phyloP scores from a whole-genome alignment of 2,888 invertebrate genomes.

The Zonitis immaculata region DNA sequence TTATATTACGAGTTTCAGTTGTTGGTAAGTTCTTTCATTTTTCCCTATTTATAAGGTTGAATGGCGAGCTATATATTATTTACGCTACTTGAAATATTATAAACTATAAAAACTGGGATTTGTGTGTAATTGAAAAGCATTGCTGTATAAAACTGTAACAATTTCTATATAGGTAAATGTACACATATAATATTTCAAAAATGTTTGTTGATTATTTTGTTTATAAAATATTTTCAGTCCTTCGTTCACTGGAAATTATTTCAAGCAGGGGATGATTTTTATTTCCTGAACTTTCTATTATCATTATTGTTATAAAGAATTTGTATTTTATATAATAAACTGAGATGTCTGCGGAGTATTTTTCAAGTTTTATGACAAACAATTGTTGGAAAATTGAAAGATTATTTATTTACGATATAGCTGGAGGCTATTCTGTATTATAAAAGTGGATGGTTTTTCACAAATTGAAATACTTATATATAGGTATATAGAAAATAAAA shows the following conservation, averaged over 20 bases:
- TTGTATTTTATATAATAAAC: not conserved
- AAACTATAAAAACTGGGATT: slow-evolving; percentile 28
- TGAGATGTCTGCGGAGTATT: not conserved
- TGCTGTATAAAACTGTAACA: slow-evolving; percentile 33
- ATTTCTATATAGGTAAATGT: slow-evolving; percentile 3
- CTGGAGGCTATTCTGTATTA: not conserved
- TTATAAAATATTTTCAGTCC: not conserved
- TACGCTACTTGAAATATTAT: slow-evolving; percentile 34
- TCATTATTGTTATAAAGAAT: not conserved
- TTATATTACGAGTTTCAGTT: slow-evolving; percentile 33
- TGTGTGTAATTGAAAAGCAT: slow-evolving; percentile 27
- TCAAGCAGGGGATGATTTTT: not conserved
- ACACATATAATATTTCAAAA: slow-evolving; percentile 18
- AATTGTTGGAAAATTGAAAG: not conserved
- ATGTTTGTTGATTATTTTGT: not conserved
- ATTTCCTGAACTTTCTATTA: not conserved
- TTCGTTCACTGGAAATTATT: slow-evolving; percentile 14
- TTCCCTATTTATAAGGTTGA: slow-evolving; percentile 36
- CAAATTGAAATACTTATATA: too few relatives aligned
- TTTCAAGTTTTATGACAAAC: not conserved
- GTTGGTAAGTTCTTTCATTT: slow-evolving; percentile 27
- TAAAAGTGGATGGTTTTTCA: not conserved
- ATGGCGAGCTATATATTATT: slow-evolving; percentile 34
- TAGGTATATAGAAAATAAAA: too few relatives aligned
- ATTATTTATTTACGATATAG: not conserved